Evolutionary conservation across 2,888 invertebrate species (phyloP), one percentile per base, ranked within the genome.

Genomic region (Trichopoda pennipes): DNA sequence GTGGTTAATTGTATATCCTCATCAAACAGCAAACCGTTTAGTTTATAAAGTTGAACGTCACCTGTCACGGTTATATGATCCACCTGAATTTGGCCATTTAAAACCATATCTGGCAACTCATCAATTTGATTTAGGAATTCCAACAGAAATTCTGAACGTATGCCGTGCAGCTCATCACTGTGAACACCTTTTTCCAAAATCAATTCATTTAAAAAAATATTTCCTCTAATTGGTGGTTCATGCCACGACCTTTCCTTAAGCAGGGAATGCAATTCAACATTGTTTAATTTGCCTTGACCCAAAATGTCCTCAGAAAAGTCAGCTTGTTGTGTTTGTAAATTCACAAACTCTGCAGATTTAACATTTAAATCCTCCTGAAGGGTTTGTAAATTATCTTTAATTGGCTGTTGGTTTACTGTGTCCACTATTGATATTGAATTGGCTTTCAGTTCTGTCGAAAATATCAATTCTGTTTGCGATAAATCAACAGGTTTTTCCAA

Each of bases 21-120:
- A 64, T 88, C 86, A n/a, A 90, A 85, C 19, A 86, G 56, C 0
- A 84, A 78, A 0, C 84, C 87, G 70, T 91, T 90, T 0, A 91
- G 77, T 10, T 79, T 76, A 2, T 85, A 76, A 0, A 86, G 60
- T 42, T 87, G 85, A 0, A 91, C 86, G 21, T 86, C 86, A 2
- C 89, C 90, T 12, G 87, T 86, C 8, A 92, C 86, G 8, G 87
- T 85, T 10, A 92, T 85, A 19, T 90, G 88, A 51, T 92, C 92
- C n/a, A 93, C 89, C 63, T 87, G 86, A 9, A 92, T 85, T 69
- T 91, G 88, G 2, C 92, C 92, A 23, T 87, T 85, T 9, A 89
- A 85, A 35, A 93, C 88, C 82, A 89, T 84, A 85, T 86, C 73
- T 42, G 88, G 85, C 88, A 88, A 66, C 83, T 90, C 82, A 86